Evolutionary conservation across 2,797 vertebrate species (phyloP).

Genomic region (Trematomus bernacchii): DNA sequence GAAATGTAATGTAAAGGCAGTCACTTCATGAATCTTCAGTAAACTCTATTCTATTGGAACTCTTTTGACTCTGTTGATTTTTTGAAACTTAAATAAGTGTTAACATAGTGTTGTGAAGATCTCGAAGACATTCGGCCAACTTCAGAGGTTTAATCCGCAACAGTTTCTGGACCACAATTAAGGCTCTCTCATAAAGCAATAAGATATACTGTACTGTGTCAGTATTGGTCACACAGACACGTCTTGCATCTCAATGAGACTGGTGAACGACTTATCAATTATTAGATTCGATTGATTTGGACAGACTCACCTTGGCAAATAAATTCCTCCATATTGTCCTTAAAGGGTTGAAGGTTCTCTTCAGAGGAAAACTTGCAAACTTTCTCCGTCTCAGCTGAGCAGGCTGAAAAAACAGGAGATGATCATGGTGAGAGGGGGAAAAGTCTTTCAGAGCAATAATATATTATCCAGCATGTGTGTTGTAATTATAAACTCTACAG

Average conservation of each 20-base stretch:
- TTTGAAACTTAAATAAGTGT: no score
- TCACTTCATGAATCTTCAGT: no score
- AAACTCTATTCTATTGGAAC: no score
- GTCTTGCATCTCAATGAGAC: not conserved
- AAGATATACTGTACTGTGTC: no score
- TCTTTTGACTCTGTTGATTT: no score
- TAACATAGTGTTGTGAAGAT: no score
- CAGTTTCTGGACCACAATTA: no score
- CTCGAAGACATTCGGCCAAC: no score
- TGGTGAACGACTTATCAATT: not conserved
- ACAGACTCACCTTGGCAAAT: conserved; percentile 89
- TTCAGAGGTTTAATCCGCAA: no score
- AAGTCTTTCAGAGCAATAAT: conserved; percentile 24
- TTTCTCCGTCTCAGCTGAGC: conserved; percentile 91
- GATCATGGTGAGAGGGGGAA: conserved; percentile 12
- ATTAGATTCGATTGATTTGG: not conserved
- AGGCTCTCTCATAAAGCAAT: no score
- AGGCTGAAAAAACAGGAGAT: conserved; percentile 82
- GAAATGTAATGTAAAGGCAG: no score
- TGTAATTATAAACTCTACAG: conserved; percentile 34
- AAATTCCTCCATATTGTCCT: conserved; percentile 94
- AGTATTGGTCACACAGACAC: no score
- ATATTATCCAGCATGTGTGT: conserved; percentile 36
- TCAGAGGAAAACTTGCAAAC: conserved; percentile 92
- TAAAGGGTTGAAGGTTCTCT: conserved; percentile 95